Base-by-base conservation (phyloP, 2,888 invertebrate species). In the Hirtodrosophila confusa region DNA sequence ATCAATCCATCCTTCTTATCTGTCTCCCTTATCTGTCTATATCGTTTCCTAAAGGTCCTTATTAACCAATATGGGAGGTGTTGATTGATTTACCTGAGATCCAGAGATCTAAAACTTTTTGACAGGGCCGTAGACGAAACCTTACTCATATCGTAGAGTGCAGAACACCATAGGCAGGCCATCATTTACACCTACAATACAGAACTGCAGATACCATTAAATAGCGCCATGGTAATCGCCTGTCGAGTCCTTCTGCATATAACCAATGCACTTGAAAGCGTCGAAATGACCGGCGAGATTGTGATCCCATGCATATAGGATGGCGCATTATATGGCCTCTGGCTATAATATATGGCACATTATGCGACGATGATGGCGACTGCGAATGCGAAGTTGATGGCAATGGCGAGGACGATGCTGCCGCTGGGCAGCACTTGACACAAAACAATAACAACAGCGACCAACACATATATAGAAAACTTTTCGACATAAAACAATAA, bases 401-500 rank as follows among this genome's bases (percentile, higher is more conserved):
- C 39, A 37, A 57, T 41, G 63, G 12, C 49, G 53, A 40, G 36
- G 51, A 12, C 31, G 23, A 27, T 40, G 63, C 45, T 40, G 47
- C 39, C 48, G 58, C 58, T 55, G 61, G 48, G 49, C 57, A 53
- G 53, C 64, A 61, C 64, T 70, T 75, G 73, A 69, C 75, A 70
- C 53, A 56, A 70, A 43, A 68, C 57, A 71, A 68, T 61, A 63
- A 50, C 56, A 65, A 41, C 54, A 64, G 40, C 37, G 39, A 50
- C 49, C 36, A 24, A 49, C 36, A 61, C 37, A 64, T 37, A 57
- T 44, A 58, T 33, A 60, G 71, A 66, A 74, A 77, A 86, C 47
- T 75, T 69, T 75, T 69, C 61, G 72, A 83, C 86, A 84, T 88
- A 77, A 88, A 84, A 84, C 84, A 88, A 86, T 86, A 84, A 86